Base-by-base conservation (phyloP, 1,140 invertebrate species). In the Aphelenchoides fujianensis region DNA sequence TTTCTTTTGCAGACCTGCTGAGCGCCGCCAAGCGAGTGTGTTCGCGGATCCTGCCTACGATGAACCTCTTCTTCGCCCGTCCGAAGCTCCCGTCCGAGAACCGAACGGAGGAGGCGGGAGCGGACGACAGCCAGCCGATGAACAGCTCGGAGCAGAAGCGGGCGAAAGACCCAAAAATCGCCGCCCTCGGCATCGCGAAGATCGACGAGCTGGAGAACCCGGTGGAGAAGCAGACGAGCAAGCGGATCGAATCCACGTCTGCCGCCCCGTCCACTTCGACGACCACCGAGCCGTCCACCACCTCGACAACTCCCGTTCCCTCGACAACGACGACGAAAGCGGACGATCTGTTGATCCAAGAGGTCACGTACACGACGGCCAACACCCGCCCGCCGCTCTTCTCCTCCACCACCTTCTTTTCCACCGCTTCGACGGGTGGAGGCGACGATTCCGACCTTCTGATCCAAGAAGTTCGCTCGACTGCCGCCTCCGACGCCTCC, bases 321-420 rank as follows among this genome's bases (percentile, higher is more conserved):
- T 3, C 70, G 7, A 19, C 70, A 19, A 70, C 53, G 16, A 76
- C 70, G 16, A 2, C 64, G 12, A 55, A 23, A 5, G 71, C 41
- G 12, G 41, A 48, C 41, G 41, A 48, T 23, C 23, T 59, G 55
- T 32, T 59, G 12, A 59, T 59, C 34, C 55, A 59, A 59, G 55
- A 59, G 34, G 5, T 59, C 19, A 7, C 63, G 12, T 19, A 19
- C 23, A 28, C 69, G 7, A 59, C 70, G 19, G 23, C 70, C 7
- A 23, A 48, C 41, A 48, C 41, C 23, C 41, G 41, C 12, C 12
- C 41, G 23, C 41, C 41, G 23, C 41, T 48, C 41, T 48, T 48
- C 41, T 48, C 41, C 41, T 48, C 41, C 12, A 48, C 41, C 41
- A 48, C 41, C 41, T 48, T 48, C 12, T 48, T 48, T 12, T 16